These are phyloP conservation scores for Ectemnius cavifrons DNA, from an alignment of 2,888 invertebrate species.

Conservation along the genomic window DNA sequence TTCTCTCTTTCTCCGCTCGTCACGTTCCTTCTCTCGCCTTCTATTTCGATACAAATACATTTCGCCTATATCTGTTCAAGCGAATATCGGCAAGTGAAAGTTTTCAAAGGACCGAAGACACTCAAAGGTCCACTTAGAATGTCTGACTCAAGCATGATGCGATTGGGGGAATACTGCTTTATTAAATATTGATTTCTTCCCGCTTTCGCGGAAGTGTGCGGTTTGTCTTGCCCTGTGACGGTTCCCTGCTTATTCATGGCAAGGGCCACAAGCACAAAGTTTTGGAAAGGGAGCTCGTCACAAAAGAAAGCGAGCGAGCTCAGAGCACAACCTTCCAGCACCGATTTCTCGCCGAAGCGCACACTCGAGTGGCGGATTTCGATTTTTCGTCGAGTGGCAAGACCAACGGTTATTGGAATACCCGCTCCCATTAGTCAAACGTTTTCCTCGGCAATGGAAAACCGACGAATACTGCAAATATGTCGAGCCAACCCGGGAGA, in stretches of 20 bases:
- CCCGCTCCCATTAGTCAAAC: conserved; percentile 30
- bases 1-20: not conserved
- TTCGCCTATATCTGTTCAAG: no score
- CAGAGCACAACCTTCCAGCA: no score
- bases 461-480: conserved; percentile 38
- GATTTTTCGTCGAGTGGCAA: not conserved
- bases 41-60: not conserved
- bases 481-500: conserved; percentile 43
- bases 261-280: not conserved
- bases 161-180: not conserved
- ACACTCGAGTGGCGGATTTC: not conserved
- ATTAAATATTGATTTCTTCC: not conserved
- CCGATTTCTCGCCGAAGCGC: not conserved
- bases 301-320: not conserved
- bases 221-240: not conserved
- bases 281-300: not conserved
- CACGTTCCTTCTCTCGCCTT: not conserved
- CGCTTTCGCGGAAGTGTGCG: not conserved
- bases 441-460: conserved; percentile 48
- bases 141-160: not conserved
- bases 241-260: not conserved
- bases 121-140: no score
- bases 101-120: no score
- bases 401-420: conserved; percentile 2
- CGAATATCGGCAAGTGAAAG: no score